phyloP scores from a whole-genome alignment of 37 sponge, comb jelly and placozoan species.

The Ephydatia muelleri region DNA sequence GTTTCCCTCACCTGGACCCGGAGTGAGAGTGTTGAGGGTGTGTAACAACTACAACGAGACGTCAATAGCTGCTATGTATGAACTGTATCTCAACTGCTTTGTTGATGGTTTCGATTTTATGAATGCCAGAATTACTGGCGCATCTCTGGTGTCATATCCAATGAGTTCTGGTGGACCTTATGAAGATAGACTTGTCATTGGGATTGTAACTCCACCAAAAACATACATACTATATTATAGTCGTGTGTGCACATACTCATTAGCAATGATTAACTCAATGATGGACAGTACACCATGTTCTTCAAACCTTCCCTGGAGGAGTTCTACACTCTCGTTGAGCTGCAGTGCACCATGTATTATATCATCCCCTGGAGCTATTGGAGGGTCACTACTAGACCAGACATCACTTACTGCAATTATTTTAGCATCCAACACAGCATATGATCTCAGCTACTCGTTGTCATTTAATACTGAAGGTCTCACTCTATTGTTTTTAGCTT shows the following conservation, averaged over 20 bases:
- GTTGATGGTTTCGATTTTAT: neutral
- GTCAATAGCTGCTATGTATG: constrained; percentile 6
- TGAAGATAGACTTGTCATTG: neutral
- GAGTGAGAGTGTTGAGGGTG: neutral
- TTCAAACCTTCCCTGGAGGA: neutral
- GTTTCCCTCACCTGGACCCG: neutral
- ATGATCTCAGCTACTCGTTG: too few relatives aligned
- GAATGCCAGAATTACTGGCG: neutral
- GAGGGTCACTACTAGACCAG: too few relatives aligned
- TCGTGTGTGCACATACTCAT: constrained; percentile 2
- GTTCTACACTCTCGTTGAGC: neutral
- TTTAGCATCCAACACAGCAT: too few relatives aligned
- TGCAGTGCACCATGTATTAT: neutral
- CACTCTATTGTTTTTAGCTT: too few relatives aligned
- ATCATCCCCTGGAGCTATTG: neutral
- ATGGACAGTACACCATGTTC: neutral
- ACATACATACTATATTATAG: too few relatives aligned
- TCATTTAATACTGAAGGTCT: too few relatives aligned
- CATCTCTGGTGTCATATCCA: neutral
- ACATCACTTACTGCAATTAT: too few relatives aligned
- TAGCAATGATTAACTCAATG: neutral
- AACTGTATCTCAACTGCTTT: neutral
- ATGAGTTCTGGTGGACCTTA: neutral
- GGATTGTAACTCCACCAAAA: neutral
- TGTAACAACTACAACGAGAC: neutral